Percentiles rank a stretch among this genome's conserved stretches.
phyloP scores from a whole-genome alignment of 2,113 vertebrate species.

The Tympanuchus pallidicinctus region DNA sequence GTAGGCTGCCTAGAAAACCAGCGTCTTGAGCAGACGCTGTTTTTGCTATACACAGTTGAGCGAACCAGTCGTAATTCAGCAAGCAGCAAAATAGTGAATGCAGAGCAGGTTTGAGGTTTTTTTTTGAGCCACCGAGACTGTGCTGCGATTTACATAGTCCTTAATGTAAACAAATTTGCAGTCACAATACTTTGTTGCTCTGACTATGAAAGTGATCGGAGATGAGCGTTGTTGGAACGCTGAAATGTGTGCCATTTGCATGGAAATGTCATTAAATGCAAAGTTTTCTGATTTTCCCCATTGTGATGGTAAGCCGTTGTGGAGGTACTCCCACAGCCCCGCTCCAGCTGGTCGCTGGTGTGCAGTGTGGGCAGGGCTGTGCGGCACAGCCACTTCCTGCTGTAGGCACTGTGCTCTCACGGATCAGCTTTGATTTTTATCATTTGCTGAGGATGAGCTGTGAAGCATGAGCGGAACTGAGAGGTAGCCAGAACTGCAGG shows the following conservation, averaged over 20 bases:
- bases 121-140: constrained; percentile 23
- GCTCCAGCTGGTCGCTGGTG: background rate
- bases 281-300: background rate
- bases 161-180: constrained; percentile 11
- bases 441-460: background rate
- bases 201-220: background rate
- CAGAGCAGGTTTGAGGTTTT: background rate
- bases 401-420: background rate
- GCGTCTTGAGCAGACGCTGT: background rate
- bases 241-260: background rate
- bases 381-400: background rate
- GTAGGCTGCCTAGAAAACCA: background rate
- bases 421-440: constrained; percentile 48
- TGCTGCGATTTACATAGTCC: background rate
- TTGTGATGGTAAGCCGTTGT: background rate
- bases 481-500: constrained; percentile 25
- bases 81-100: background rate
- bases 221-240: background rate
- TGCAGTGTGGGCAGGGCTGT: background rate
- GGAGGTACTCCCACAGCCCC: background rate
- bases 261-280: background rate
- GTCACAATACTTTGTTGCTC: background rate
- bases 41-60: constrained; percentile 23
- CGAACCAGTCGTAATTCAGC: constrained; percentile 40
- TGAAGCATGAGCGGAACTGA: background rate